Evolutionary conservation across 2,113 vertebrate genomes (phyloP), one percentile per base, ranked within the genome.

Genomic region (Synodontis membranacea): DNA sequence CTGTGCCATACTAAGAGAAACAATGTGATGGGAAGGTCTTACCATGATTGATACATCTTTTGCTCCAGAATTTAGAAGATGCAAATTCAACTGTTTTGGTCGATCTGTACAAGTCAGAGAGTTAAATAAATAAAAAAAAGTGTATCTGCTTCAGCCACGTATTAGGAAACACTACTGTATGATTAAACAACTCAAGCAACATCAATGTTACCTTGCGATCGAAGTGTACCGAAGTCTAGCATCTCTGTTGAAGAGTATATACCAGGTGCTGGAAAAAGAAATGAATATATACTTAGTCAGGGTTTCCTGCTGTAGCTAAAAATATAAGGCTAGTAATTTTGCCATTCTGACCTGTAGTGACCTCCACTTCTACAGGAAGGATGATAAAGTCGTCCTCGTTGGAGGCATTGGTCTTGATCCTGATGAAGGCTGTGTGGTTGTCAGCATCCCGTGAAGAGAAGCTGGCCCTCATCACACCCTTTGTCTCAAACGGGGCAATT

Each of bases 1-100:
- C 2, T 4, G 31, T n/a, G 31, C 31, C 19, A 54, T 19, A 28
- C 44, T 56, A 80, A 42, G 9, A 46, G 5, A 70, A 21, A 48
- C 1, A 44, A 58, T 48, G 25, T 28, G 21, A 42, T 9, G 37
- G 48, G 80, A 81, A 58, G 64, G 1, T 94, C 97, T 92, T 95
- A 99, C 98, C 87, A 98, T 99, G 89, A 99, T 99, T 81, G 97
- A 97, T 92, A 99, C 98, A 92, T 99, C 98, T 96, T 99, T 99
- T 93, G 96, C 91, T 96, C 98, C 98, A 90, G 98, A 99, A 97
- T 99, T 99, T 95, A 99, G 95, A 93, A 99, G 97, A 94, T 99
- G 97, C 80, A 99, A 94, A 94, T 99, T 99, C 92, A 99, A 95
- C 93, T 96, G 94, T 95, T 99, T 99, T 91, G 98, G 97, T 85